Percentiles rank a stretch among this genome's conserved stretches.
Conservation (phyloP, 2,113 vertebrate species). For the Entosphenus tridentatus region DNA sequence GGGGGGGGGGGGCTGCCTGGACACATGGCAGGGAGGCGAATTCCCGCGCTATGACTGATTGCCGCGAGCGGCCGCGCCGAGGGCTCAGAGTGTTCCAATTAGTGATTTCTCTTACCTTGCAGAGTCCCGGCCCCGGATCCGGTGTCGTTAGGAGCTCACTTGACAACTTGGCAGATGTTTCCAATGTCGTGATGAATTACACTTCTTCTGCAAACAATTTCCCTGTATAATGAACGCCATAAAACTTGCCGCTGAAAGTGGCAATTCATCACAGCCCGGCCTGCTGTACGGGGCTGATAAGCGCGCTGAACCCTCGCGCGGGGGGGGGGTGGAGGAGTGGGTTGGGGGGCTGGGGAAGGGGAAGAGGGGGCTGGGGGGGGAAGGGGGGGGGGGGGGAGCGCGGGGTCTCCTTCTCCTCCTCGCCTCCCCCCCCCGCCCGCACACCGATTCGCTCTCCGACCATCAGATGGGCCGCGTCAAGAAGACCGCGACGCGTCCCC, state of each 20-base stretch:
- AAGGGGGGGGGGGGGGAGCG: too few species aligned
- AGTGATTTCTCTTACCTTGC: conserved; percentile 2
- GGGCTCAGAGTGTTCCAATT: conserved; percentile 1
- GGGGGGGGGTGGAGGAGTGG: too few species aligned
- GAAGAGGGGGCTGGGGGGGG: too few species aligned
- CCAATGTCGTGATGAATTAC: conserved; percentile 6
- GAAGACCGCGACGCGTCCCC: neutral
- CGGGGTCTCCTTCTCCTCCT: too few species aligned
- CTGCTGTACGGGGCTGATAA: conserved; percentile 6
- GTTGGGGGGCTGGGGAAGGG: too few species aligned
- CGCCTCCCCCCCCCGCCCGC: too few species aligned
- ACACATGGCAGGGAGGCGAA: neutral
- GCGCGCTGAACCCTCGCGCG: neutral
- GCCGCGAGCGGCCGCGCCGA: neutral
- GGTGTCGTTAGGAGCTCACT: conserved; percentile 5
- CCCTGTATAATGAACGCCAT: conserved; percentile 6
- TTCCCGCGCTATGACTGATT: conserved; percentile 1
- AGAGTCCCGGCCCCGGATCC: conserved; percentile 4
- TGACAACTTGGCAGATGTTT: conserved; percentile 6
- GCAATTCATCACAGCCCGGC: conserved; percentile 5
- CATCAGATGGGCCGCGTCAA: conserved; percentile 1
- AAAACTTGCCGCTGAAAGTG: conserved; percentile 6
- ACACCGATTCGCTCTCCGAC: neutral
- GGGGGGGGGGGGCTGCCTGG: neutral
- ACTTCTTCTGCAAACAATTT: conserved; percentile 7